These are phyloP conservation scores for Lasioglossum lativentre DNA, from an alignment of 2,888 invertebrate genomes.

Conservation along the genomic window DNA sequence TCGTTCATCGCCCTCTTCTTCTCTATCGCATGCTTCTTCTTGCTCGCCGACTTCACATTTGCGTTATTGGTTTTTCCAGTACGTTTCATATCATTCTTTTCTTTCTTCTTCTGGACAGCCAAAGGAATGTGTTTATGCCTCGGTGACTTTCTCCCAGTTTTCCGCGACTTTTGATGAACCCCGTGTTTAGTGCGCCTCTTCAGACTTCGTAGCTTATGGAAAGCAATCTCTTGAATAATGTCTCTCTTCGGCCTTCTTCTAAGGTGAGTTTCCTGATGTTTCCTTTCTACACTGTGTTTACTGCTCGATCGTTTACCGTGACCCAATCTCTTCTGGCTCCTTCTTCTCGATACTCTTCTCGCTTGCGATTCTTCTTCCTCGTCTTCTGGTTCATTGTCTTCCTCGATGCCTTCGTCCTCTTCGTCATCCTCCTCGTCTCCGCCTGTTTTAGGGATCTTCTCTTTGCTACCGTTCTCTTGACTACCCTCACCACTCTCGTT, in stretches of 20 bases:
- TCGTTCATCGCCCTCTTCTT: neutral
- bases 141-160: conserved; percentile 1
- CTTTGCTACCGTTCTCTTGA: conserved; percentile 49
- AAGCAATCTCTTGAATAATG: neutral
- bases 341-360: neutral
- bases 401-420: neutral
- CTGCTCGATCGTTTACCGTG: neutral
- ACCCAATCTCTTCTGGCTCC: neutral
- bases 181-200: conserved; percentile 11
- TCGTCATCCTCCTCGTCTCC: conserved; percentile 7
- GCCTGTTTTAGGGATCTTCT: neutral
- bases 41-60: neutral
- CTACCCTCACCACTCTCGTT: conserved; percentile 44
- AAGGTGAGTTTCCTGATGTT: neutral
- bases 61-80: neutral
- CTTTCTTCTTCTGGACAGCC: neutral
- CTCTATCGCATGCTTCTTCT: neutral
- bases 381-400: neutral
- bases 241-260: conserved; percentile 28
- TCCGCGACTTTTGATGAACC: neutral
- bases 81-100: neutral
- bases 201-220: neutral
- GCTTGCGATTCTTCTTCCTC: neutral
- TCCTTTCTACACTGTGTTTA: neutral
- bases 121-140: neutral